Conservation (phyloP, 2,113 vertebrate genomes). For the Camarhynchus parvulus region DNA sequence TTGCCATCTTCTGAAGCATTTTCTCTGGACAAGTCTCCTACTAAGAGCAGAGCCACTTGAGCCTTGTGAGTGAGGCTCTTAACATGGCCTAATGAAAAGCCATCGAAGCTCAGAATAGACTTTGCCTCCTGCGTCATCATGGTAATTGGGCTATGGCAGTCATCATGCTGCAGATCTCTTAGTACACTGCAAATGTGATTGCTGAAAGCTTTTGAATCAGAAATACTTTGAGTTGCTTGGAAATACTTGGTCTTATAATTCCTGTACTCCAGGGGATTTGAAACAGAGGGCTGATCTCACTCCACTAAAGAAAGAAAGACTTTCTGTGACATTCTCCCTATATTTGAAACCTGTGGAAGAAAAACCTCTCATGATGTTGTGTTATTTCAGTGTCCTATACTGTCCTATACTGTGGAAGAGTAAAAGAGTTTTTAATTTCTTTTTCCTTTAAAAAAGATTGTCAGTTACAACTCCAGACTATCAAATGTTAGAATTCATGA, state of each 20-base stretch:
- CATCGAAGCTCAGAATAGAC: neutral
- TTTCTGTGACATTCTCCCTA: neutral
- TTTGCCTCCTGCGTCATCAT: conserved; percentile 5
- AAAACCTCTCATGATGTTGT: neutral
- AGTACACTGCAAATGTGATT: neutral
- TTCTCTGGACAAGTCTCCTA: neutral
- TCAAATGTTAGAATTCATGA: neutral
- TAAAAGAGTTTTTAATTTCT: neutral
- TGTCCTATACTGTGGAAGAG: fast-evolving
- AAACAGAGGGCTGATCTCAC: neutral
- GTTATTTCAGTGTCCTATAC: neutral
- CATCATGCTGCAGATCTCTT: neutral
- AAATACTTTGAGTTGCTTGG: neutral
- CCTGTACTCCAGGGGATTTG: neutral
- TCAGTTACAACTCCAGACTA: neutral
- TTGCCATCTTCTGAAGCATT: neutral
- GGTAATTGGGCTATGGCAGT: neutral
- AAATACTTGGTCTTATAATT: neutral
- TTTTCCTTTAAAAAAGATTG: neutral
- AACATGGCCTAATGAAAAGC: conserved; percentile 4
- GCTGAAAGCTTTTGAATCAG: conserved; percentile 14
- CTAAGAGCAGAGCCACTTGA: neutral
- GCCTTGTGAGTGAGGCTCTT: neutral
- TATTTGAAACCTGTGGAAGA: neutral
- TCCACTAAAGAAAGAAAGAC: neutral